Percentiles rank a stretch among this genome's conserved stretches.
Conservation (phyloP, 2,888 invertebrate species). For the Tribolium freemani region DNA sequence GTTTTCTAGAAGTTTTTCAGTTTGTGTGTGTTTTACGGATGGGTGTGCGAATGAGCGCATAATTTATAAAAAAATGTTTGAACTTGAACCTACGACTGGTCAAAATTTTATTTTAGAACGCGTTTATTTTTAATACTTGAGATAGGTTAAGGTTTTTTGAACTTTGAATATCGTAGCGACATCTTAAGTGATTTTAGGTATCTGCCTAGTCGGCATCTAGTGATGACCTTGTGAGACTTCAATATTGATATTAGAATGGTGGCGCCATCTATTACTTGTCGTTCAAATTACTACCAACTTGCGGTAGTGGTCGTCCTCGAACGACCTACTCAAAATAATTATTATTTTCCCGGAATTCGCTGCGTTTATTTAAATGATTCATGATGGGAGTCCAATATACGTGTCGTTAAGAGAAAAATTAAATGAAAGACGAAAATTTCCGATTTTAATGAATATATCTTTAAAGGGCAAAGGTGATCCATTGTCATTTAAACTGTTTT, state of each 20-base stretch:
- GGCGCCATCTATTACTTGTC: conserved; percentile 2
- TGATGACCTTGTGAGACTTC: neutral
- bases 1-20: conserved; percentile 28
- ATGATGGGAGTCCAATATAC: neutral
- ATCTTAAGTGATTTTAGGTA: conserved; percentile 2
- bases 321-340: conserved; percentile 4
- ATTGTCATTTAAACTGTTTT: conserved; percentile 15
- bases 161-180: conserved; percentile 1
- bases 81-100: conserved; percentile 41
- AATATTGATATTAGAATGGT: neutral
- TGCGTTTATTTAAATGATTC: neutral
- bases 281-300: neutral
- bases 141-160: conserved; percentile 25
- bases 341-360: conserved; percentile 3
- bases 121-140: conserved; percentile 25
- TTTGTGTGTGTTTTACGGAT: conserved; percentile 14
- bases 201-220: conserved; percentile 2
- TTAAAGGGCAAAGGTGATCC: conserved; percentile 20
- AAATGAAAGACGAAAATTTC: neutral
- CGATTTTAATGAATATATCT: conserved; percentile 1
- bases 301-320: conserved; percentile 19
- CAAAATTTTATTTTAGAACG: conserved; percentile 37
- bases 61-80: conserved; percentile 34
- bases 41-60: conserved; percentile 11
- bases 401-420: neutral